phyloP scores from a whole-genome alignment of 2,888 invertebrate species.

The Lasiommata megera region DNA sequence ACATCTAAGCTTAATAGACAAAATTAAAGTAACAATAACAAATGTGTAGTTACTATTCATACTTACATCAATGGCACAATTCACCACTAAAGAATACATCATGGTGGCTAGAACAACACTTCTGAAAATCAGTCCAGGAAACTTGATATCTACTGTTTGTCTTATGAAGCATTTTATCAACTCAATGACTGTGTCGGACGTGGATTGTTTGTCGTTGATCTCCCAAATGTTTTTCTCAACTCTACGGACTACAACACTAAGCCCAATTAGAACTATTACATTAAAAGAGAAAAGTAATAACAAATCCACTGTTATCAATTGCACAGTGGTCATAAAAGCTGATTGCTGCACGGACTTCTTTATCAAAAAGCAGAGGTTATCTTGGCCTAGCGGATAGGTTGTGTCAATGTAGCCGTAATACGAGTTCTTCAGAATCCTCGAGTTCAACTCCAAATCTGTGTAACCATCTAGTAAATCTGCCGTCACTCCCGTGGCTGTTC shows the following conservation, averaged over 20 bases:
- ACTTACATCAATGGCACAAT: constrained; percentile 73
- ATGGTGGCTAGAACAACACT: constrained; percentile 54
- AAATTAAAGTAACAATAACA: no score
- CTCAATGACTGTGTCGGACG: constrained; percentile 51
- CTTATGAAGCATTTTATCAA: constrained; percentile 66
- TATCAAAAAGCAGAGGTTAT: constrained; percentile 79
- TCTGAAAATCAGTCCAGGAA: constrained; percentile 61
- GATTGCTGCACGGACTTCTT: constrained; percentile 74
- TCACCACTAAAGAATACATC: constrained; percentile 64
- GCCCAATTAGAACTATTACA: constrained; percentile 45
- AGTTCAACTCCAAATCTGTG: constrained; percentile 77
- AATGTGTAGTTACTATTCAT: no score
- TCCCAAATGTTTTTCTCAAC: constrained; percentile 51
- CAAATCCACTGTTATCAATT: constrained; percentile 56
- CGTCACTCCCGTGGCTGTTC: constrained; percentile 70
- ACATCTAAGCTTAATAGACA: no score
- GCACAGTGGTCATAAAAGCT: constrained; percentile 65
- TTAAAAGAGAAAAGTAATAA: constrained; percentile 52
- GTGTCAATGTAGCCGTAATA: constrained; percentile 76
- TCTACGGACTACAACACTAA: constrained; percentile 50
- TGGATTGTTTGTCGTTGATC: constrained; percentile 43
- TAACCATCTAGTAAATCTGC: constrained; percentile 72
- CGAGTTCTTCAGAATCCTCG: constrained; percentile 74
- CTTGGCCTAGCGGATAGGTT: constrained; percentile 75
- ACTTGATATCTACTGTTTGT: constrained; percentile 64